phyloP scores from a whole-genome alignment of 1,140 invertebrate genomes.

The Nomia melanderi region DNA sequence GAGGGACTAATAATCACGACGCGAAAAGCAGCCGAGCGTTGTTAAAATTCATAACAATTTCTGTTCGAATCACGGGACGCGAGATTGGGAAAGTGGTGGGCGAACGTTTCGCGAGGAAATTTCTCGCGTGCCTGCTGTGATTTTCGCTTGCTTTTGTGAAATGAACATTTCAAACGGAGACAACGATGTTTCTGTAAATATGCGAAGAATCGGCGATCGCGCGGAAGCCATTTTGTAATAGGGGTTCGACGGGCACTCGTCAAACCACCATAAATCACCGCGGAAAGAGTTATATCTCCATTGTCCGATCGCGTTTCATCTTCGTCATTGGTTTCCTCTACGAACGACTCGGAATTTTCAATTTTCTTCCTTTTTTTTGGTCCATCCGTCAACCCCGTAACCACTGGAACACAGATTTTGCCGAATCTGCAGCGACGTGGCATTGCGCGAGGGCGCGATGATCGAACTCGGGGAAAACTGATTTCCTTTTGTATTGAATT shows the following conservation, averaged over 20 bases:
- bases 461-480: neutral
- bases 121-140: neutral
- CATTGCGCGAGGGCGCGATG: neutral
- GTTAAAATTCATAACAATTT: conserved; percentile 16
- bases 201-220: neutral
- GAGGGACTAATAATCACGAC: neutral
- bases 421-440: conserved; percentile 21
- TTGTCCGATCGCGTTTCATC: conserved; percentile 30
- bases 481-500: neutral
- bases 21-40: neutral
- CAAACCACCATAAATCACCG: conserved; percentile 34
- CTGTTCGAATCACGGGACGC: neutral
- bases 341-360: conserved; percentile 34
- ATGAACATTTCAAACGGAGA: neutral
- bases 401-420: conserved; percentile 20
- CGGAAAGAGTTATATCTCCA: conserved; percentile 29
- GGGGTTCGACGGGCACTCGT: conserved; percentile 8
- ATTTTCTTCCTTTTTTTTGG: conserved; percentile 32
- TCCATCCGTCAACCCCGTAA: conserved; percentile 24
- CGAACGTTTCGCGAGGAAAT: neutral
- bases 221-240: neutral
- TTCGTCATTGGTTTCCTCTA: conserved; percentile 33
- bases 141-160: neutral
- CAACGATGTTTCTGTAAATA: neutral
- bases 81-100: neutral